These are phyloP conservation scores for Dione juno DNA, from an alignment of 2,888 invertebrate genomes.

Conservation along the genomic window DNA sequence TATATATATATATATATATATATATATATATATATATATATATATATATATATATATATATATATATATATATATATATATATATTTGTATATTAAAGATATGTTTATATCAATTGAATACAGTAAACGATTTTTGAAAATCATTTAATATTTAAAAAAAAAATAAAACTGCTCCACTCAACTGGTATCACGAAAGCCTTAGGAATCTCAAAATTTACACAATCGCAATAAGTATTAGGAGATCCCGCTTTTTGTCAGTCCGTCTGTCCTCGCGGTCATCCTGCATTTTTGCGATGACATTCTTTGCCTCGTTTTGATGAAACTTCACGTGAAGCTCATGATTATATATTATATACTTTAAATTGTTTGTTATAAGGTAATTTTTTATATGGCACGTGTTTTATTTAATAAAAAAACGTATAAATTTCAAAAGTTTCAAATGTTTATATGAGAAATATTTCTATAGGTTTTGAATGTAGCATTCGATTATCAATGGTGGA, in stretches of 20 bases:
- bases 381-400: slow-evolving; percentile 29
- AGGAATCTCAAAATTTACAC: slow-evolving; percentile 78
- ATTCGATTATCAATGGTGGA: neutral
- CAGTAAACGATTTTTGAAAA: neutral
- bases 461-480: neutral
- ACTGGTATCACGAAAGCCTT: slow-evolving; percentile 45
- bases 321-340: slow-evolving; percentile 43
- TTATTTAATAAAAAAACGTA: neutral
- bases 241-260: slow-evolving; percentile 72
- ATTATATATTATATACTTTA: slow-evolving; percentile 36
- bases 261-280: slow-evolving; percentile 53
- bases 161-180: slow-evolving; percentile 26
- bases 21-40: no score
- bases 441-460: neutral
- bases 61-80: no score
- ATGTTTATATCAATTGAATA: no score
- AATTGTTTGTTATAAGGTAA: slow-evolving; percentile 16
- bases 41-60: no score
- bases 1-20: no score
- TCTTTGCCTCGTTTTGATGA: slow-evolving; percentile 73
- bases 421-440: neutral
- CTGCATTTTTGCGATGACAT: slow-evolving; percentile 70
- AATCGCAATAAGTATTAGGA: slow-evolving; percentile 73
- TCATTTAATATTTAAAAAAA: neutral
- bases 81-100: no score